phyloP scores from a whole-genome alignment of 2,113 vertebrate genomes.

The Neoarius graeffei region DNA sequence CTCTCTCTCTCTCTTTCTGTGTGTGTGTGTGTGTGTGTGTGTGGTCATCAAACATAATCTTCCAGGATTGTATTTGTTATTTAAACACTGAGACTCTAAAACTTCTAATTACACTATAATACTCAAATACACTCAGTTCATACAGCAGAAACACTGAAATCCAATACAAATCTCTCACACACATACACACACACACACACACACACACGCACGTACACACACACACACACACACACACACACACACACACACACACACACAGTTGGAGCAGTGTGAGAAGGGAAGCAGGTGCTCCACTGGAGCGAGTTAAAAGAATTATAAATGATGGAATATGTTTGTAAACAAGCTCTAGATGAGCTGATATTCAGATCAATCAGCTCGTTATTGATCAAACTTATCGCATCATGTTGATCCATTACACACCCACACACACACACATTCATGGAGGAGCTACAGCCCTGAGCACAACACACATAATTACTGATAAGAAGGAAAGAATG shows the following conservation, averaged over 20 bases:
- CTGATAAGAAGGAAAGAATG: neutral
- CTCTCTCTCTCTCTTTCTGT: neutral
- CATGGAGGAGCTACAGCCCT: neutral
- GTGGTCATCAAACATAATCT: neutral
- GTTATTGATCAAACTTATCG: slow-evolving; percentile 14
- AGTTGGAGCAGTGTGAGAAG: neutral
- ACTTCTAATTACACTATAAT: neutral
- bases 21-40: slow-evolving; percentile 4
- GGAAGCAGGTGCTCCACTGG: neutral
- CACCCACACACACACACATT: slow-evolving; percentile 30
- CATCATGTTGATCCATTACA: neutral
- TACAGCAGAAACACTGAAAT: neutral
- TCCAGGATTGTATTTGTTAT: neutral
- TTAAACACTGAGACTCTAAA: neutral
- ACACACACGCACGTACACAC: neutral
- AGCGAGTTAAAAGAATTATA: slow-evolving; percentile 10
- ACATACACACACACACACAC: no score
- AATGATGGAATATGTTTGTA: slow-evolving; percentile 21
- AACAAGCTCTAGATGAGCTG: neutral
- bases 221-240: neutral
- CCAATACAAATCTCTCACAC: neutral
- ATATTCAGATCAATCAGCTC: slow-evolving; percentile 4
- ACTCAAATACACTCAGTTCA: neutral
- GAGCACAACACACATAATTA: neutral
- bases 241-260: neutral